Evolutionary conservation across 2,113 vertebrate genomes (phyloP).

Genomic region (Lepus timidus): DNA sequence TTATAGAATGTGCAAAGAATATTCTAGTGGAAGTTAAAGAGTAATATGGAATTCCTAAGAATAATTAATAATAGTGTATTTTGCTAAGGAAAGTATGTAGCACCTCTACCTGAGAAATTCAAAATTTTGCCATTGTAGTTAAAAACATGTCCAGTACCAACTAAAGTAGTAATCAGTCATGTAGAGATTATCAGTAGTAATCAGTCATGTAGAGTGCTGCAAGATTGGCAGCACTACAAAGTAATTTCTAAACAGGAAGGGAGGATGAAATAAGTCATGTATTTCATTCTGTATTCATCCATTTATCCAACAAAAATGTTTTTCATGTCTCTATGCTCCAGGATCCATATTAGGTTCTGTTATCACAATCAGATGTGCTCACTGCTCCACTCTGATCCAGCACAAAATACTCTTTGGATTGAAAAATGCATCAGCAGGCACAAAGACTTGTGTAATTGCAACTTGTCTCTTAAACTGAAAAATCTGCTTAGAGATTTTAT

Average conservation of each 20-base stretch:
- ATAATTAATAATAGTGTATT: conserved; percentile 13
- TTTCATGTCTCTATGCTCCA: not conserved
- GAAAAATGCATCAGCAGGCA: not conserved
- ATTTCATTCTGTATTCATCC: not conserved
- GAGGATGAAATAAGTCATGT: not conserved
- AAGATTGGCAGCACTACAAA: not conserved
- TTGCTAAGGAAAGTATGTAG: not conserved
- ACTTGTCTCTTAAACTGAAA: not conserved
- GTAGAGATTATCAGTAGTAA: not conserved
- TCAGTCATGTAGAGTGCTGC: not conserved
- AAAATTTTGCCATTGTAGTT: conserved; percentile 20
- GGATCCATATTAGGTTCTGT: not conserved
- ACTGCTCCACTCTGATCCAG: not conserved
- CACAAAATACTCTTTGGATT: not conserved
- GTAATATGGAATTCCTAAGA: conserved; percentile 6
- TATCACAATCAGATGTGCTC: not conserved
- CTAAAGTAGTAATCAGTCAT: not conserved
- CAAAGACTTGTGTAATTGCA: not conserved
- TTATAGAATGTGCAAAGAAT: not conserved
- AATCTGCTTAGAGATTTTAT: conserved; percentile 1
- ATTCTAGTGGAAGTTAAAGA: not conserved
- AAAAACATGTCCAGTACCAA: not conserved
- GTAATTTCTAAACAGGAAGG: not conserved
- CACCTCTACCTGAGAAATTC: not conserved
- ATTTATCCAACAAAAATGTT: conserved; percentile 16